Percentiles rank a stretch among this genome's conserved stretches.
Conservation (phyloP, 2,888 invertebrate genomes). For the Meganola albula region DNA sequence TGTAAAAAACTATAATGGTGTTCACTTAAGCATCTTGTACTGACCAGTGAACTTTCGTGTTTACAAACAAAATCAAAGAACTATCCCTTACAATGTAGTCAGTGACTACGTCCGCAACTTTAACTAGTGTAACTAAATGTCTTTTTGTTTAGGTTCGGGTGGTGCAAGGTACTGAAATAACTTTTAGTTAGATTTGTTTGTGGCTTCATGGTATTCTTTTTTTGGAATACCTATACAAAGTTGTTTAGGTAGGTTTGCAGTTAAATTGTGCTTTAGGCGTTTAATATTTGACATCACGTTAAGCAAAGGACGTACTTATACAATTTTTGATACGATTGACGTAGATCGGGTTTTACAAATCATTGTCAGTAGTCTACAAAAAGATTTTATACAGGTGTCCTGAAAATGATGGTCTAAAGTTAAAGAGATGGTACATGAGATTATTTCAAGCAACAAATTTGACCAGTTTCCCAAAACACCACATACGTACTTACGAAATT, state of each 20-base stretch:
- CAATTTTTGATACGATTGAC: too few species aligned
- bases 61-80: not conserved
- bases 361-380: too few species aligned
- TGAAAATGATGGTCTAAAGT: too few species aligned
- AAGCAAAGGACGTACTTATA: too few species aligned
- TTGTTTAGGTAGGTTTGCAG: constrained; percentile 2
- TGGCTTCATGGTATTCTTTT: constrained; percentile 11
- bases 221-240: constrained; percentile 12
- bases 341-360: too few species aligned
- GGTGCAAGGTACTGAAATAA: constrained; percentile 31
- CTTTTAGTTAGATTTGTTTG: constrained; percentile 23
- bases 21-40: constrained; percentile 13
- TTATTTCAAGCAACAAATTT: too few species aligned
- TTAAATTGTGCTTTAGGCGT: not conserved
- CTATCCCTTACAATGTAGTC: constrained; percentile 17
- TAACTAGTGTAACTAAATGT: constrained; percentile 18
- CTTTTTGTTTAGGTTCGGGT: constrained; percentile 26
- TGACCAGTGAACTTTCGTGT: constrained; percentile 26
- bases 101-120: constrained; percentile 18
- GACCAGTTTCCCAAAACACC: too few species aligned
- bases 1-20: constrained; percentile 22
- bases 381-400: too few species aligned
- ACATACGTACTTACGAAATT: too few species aligned
- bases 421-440: too few species aligned
- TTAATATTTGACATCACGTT: too few species aligned